Percentiles rank a stretch among this genome's conserved stretches.
Evolutionary conservation across 2,113 vertebrate species (phyloP).

Genomic region (Oreotragus oreotragus): DNA sequence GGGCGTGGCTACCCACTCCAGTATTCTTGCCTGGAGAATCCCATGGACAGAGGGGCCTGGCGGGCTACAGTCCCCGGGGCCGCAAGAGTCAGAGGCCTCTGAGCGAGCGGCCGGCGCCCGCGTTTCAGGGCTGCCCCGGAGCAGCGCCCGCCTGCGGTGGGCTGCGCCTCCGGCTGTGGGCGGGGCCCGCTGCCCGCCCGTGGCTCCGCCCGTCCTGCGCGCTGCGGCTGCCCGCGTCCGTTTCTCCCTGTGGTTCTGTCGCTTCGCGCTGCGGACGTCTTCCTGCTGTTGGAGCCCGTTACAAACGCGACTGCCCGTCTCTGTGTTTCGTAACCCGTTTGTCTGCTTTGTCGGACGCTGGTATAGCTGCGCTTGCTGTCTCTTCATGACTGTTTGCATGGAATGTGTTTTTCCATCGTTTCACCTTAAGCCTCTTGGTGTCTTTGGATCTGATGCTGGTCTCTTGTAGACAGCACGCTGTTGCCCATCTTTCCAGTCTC

Average conservation of each 20-base stretch:
- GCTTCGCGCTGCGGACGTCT: fast-evolving
- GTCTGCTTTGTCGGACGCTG: neutral
- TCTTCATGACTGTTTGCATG: neutral
- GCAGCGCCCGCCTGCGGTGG: neutral
- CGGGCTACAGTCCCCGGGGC: fast-evolving
- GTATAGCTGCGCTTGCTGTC: neutral
- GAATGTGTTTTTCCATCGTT: neutral
- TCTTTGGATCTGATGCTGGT: neutral
- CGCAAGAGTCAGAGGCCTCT: fast-evolving
- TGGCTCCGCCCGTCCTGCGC: fast-evolving
- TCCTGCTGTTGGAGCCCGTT: neutral
- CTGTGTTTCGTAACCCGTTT: neutral
- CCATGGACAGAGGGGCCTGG: neutral
- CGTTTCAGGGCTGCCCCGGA: neutral
- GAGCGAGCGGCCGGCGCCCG: fast-evolving
- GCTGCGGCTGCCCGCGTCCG: neutral
- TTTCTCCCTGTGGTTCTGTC: neutral
- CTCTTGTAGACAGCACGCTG: neutral
- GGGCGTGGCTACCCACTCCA: neutral
- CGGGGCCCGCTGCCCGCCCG: neutral
- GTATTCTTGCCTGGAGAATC: neutral
- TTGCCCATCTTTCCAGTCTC: neutral
- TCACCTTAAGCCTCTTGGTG: neutral
- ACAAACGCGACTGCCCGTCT: fast-evolving
- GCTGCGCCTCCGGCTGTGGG: neutral